Base-by-base conservation (phyloP, 1,140 invertebrate genomes). In the Zaprionus africanus region DNA sequence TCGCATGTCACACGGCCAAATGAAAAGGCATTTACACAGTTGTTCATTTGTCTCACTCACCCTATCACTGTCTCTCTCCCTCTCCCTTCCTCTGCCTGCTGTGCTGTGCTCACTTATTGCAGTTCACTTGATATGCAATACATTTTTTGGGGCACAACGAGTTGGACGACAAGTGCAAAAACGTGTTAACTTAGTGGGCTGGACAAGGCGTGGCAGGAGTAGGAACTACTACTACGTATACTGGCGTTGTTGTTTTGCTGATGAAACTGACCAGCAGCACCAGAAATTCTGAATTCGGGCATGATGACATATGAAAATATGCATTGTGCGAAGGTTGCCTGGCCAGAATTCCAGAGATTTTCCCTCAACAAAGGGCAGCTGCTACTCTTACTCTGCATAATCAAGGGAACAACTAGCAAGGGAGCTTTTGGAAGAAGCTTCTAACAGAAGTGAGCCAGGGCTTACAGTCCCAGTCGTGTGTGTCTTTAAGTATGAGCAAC, bases 11-110 rank as follows among this genome's bases (percentile, higher is more conserved):
- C 78, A 67, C 51, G 74, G 31, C 4, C 65, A 76, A 84, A 84
- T 85, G 74, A 81, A 85, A 85, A 78, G 75, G 75, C 78, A 79
- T 85, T 85, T 81, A 84, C 82, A 81, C 49, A 75, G 69, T 81
- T 78, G 77, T 84, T 84, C 81, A 80, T 76, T 85, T 85, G 81
- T 58, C 81, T 68, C 60, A n/a, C 41, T 46, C 41, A 9, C 41
- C 3, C 69, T 22, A 34, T 34, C 70, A 63, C 41, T 76, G 31
- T 24, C 59, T 31, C 9, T 11, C 13, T 24, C 38, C 17, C 5
- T 46, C 41, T 19, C 7, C 57, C 64, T 26, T 62, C 62, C n/a
- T 80, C 43, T 26, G 54, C 26, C n/a, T 61, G 24, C n/a, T 61
- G 24, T 31, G 24, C 74, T 36, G 28, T 57, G 61, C 43, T 66